These are phyloP conservation scores for Spinus pinus DNA, from an alignment of 2,797 vertebrate genomes.

Conservation along the genomic window DNA sequence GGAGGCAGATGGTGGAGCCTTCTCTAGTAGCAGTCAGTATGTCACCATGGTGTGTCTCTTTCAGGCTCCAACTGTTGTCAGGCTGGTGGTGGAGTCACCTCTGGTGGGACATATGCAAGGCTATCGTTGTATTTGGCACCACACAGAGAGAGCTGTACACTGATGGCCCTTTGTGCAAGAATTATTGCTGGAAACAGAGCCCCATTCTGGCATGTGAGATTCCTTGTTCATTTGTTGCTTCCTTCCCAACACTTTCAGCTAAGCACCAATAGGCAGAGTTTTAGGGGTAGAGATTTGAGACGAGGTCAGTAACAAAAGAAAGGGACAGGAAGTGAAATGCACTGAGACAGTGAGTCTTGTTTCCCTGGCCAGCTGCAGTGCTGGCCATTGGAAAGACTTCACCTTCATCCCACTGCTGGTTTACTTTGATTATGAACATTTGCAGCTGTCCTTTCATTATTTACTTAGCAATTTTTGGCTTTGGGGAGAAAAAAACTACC, in stretches of 20 bases:
- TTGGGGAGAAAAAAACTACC: neutral
- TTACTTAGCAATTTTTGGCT: neutral
- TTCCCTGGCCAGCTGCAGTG: neutral
- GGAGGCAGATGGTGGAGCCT: slow-evolving; percentile 37
- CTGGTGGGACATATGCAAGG: slow-evolving; percentile 10
- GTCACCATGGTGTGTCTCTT: neutral
- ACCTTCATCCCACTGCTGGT: neutral
- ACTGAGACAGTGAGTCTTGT: neutral
- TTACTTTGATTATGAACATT: neutral
- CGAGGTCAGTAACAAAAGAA: neutral
- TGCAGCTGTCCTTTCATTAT: neutral
- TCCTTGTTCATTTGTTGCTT: slow-evolving; percentile 27
- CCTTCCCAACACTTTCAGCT: neutral
- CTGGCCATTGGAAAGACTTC: neutral
- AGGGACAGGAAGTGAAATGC: neutral
- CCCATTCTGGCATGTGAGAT: neutral
- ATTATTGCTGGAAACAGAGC: neutral
- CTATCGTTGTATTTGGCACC: neutral
- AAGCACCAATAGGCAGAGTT: neutral
- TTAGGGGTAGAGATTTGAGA: neutral
- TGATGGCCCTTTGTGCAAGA: neutral
- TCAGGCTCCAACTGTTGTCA: slow-evolving; percentile 37
- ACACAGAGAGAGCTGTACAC: neutral
- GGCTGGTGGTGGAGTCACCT: slow-evolving; percentile 21
- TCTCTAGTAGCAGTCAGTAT: slow-evolving; percentile 13